Evolutionary conservation across 2,113 vertebrate genomes (phyloP).

Genomic region (Thunnus thynnus): DNA sequence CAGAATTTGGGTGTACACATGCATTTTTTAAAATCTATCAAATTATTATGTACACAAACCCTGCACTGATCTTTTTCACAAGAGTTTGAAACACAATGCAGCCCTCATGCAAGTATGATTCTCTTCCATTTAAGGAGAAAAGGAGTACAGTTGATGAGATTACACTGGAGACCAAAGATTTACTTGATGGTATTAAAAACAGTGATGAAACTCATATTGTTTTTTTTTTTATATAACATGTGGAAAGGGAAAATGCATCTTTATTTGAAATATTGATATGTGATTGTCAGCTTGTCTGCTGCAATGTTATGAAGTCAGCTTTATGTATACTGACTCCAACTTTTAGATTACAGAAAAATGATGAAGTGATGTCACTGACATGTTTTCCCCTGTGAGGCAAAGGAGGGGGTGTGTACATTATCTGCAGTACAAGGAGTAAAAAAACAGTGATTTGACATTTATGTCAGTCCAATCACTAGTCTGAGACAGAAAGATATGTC

Average conservation of each 20-base stretch:
- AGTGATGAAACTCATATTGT: too few species aligned
- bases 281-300: not conserved
- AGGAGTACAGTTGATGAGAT: not conserved
- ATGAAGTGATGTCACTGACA: not conserved
- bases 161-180: not conserved
- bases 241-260: not conserved
- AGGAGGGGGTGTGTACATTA: too few species aligned
- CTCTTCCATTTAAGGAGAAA: not conserved
- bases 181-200: not conserved
- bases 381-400: not conserved
- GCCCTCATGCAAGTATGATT: not conserved
- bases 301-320: not conserved
- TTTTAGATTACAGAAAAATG: not conserved
- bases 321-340: not conserved
- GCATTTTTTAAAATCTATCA: too few species aligned
- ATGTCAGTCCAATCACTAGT: too few species aligned
- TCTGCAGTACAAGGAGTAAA: too few species aligned
- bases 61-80: not conserved
- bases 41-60: too few species aligned
- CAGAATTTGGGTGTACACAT: too few species aligned
- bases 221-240: too few species aligned
- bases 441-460: too few species aligned
- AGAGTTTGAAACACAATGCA: not conserved
- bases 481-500: not conserved
- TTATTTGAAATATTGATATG: not conserved